These are phyloP conservation scores for Spinibarbus caldwelli DNA, from an alignment of 2,797 vertebrate genomes.

Conservation along the genomic window DNA sequence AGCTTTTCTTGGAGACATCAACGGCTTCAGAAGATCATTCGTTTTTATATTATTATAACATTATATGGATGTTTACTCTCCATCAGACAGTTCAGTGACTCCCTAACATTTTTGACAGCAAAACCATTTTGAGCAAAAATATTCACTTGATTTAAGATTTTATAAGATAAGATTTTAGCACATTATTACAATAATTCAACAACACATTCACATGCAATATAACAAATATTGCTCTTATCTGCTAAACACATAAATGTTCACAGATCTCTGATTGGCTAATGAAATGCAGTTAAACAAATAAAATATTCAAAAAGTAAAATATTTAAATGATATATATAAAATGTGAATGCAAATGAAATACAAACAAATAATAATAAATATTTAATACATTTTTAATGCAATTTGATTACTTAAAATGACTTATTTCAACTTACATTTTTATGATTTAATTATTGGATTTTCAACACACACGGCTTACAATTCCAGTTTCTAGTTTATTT, in stretches of 20 bases:
- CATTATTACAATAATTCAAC: neutral
- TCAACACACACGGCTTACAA: neutral
- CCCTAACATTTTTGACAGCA: neutral
- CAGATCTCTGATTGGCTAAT: neutral
- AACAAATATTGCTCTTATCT: neutral
- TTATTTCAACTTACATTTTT: neutral
- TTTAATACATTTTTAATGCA: neutral
- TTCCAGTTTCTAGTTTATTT: neutral
- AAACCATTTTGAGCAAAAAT: neutral
- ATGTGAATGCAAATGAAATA: neutral
- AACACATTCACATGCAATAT: neutral
- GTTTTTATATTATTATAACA: neutral
- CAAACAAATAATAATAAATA: neutral
- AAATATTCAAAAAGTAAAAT: neutral
- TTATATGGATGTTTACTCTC: too few species aligned
- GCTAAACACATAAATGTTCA: neutral
- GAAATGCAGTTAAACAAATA: neutral
- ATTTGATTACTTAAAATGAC: neutral
- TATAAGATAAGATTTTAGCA: too few species aligned
- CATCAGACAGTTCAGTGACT: too few species aligned
- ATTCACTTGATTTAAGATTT: neutral
- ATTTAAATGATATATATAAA: neutral
- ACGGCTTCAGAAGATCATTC: neutral
- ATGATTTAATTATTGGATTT: neutral
- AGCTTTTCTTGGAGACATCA: slow-evolving; percentile 8